Evolutionary conservation across 2,888 invertebrate species (phyloP), one percentile per base, ranked within the genome.

Genomic region (Drosophila emarginata): DNA sequence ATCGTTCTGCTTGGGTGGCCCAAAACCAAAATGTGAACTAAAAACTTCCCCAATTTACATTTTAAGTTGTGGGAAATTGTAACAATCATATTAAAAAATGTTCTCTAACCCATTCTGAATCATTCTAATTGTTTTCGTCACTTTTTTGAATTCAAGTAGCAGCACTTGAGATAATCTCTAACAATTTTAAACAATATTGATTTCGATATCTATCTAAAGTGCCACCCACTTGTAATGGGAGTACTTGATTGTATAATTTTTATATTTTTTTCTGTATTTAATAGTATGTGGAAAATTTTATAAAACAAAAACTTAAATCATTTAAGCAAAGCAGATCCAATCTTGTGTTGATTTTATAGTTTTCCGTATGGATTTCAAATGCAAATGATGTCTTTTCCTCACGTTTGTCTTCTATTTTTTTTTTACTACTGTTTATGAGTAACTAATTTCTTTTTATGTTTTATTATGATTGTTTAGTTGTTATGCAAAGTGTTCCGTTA

Each of bases 11-110:
- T 70, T 65, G 56, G 45, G 12, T 60, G 59, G 26, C 1, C 26
- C 15, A 9, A 7, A 36, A 2, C 12, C 12, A 2, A 37, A 56
- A n/a, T 45, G 4, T 45, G 59, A 26, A 14, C n/a, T 36, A 40
- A 59, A 58, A 39, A 45, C 32, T 60, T 36, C 53, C 56, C 64
- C 4, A 50, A 71, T 71, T 60, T 56, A 28, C 56, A 71, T 60
- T 36, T 36, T 39, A 14, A 57, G 28, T 64, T 36, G 15, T 70
- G 71, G 40, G 71, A 70, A 64, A 56, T 32, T 64, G 40, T 32
- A 64, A 67, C 64, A 58, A 64, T 58, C 23, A 18, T 14, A 26
- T 26, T 45, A 4, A 11, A 11, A 18, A 18, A 15, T 7, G 9
- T 45, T 32, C 32, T 32, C 32, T 32, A 1, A 11, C 9, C 18